These are phyloP conservation scores for Protonibea diacanthus DNA, from an alignment of 2,797 vertebrate species.

Conservation along the genomic window DNA sequence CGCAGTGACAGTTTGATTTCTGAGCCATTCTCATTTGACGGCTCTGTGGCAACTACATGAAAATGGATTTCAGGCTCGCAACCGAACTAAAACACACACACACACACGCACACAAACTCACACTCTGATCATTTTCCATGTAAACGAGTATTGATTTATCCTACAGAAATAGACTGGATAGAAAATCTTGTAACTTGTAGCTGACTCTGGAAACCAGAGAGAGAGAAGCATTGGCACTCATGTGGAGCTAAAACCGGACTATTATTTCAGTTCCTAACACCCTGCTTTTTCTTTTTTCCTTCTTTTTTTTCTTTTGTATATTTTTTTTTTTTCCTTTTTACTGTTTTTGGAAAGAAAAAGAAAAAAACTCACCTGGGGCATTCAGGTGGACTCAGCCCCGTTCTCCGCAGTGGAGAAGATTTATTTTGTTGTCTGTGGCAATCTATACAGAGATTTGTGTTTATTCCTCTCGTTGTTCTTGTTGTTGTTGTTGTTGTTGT, in stretches of 20 bases:
- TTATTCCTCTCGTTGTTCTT: constrained; percentile 57
- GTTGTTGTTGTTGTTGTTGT: constrained; percentile 45
- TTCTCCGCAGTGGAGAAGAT: constrained; percentile 90
- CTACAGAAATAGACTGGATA: constrained; percentile 69
- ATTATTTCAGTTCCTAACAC: constrained; percentile 93
- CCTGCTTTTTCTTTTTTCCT: constrained; percentile 73
- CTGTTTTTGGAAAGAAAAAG: constrained; percentile 72
- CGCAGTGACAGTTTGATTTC: constrained; percentile 77
- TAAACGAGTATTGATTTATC: constrained; percentile 65
- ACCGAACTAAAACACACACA: constrained; percentile 22
- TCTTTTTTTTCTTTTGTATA: constrained; percentile 48
- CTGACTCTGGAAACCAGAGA: constrained; percentile 77
- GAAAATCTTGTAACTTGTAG: constrained; percentile 77
- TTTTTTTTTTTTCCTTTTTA: constrained; percentile 78
- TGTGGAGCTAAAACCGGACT: constrained; percentile 93
- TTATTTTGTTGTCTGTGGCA: constrained; percentile 94
- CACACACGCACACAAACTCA: neutral
- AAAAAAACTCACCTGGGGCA: constrained; percentile 74
- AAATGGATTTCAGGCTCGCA: constrained; percentile 37
- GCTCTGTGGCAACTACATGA: constrained; percentile 37
- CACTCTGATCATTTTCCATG: constrained; percentile 54
- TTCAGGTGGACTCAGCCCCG: constrained; percentile 82
- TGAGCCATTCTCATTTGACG: constrained; percentile 57
- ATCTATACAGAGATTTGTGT: constrained; percentile 91
- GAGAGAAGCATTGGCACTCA: constrained; percentile 68